Base-by-base conservation (phyloP, 2,888 invertebrate genomes). In the Pachliopta kotzebuea region DNA sequence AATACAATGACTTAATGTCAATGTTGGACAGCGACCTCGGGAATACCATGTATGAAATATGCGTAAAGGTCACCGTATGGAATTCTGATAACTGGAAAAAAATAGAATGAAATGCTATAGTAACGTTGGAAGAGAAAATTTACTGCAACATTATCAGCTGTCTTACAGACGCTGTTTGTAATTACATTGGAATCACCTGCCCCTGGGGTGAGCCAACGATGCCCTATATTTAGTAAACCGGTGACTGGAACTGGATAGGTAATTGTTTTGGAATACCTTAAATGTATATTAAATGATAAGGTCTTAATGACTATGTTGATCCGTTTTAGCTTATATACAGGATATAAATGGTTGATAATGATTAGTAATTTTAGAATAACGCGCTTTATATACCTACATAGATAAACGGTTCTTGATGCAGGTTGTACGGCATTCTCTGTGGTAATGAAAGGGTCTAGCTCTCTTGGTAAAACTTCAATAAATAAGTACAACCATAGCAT, bases 191-290 rank as follows among this genome's bases (percentile, higher is more conserved):
- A 49, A 20, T 58, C 65, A 62, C 57, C 65, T 65, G 65, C 54
- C 14, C 14, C 20, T 54, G 20, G 21, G 7, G 4, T 20, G 21
- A 58, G 57, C 57, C 65, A 61, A 61, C 60, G 52, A 42, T 3
- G 45, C 14, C 58, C 55, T 62, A 62, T 65, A 65, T 62, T 65
- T 65, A 65, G 55, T 37, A 54, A 62, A 65, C 58, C 61, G 61
- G 42, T 65, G 61, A 37, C 49, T 58, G 54, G 57, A 31, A 29
- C 14, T 37, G 37, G 11, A 14, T 4, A 37, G 11, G 37, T 37
- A 14, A 61, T 62, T 62, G 54, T 62, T 65, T 45, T 62, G 37
- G 45, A 58, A 62, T 65, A 53, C 26, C 20, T 58, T 17, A 14
- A 53, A 9, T 4, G 37, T 11, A n/a, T n/a, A 37, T 37, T 37